Percentiles rank a stretch among this genome's conserved stretches.
Evolutionary conservation across 1,140 invertebrate species (phyloP).

Genomic region (Akabosia matsudoensis): DNA sequence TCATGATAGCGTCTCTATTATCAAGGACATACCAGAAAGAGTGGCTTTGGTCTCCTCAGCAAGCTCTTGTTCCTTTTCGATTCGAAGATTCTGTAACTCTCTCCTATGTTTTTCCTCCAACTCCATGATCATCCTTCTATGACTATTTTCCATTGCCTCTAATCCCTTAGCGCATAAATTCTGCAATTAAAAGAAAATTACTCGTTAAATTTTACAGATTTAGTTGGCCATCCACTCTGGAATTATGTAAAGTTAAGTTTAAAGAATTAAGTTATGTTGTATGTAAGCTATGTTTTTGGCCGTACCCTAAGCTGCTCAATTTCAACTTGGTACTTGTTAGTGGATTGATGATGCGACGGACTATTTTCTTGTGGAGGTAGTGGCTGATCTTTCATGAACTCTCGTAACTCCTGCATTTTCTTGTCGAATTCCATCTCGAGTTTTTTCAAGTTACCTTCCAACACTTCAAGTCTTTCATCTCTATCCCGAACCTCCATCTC

Average conservation of each 20-base stretch:
- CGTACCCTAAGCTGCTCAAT: slow-evolving; percentile 75
- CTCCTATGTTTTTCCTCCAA: slow-evolving; percentile 77
- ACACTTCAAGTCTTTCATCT: slow-evolving; percentile 40
- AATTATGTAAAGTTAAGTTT: not conserved
- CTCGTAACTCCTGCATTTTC: slow-evolving; percentile 40
- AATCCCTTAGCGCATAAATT: slow-evolving; percentile 81
- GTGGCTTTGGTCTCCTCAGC: slow-evolving; percentile 79
- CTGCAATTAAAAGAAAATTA: slow-evolving; percentile 49
- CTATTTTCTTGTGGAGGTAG: slow-evolving; percentile 17
- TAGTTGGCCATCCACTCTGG: slow-evolving; percentile 10
- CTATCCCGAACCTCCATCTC: slow-evolving; percentile 38
- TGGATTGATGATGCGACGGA: slow-evolving; percentile 35
- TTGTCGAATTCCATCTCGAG: slow-evolving; percentile 37
- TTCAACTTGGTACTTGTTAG: slow-evolving; percentile 69
- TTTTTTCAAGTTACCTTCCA: slow-evolving; percentile 39
- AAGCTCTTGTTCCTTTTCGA: slow-evolving; percentile 82
- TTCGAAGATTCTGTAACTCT: slow-evolving; percentile 62
- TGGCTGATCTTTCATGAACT: slow-evolving; percentile 33
- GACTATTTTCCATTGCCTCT: slow-evolving; percentile 80
- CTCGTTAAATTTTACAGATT: slow-evolving; percentile 4
- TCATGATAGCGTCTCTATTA: not conserved
- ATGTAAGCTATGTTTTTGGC: not conserved
- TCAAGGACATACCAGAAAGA: slow-evolving; percentile 50
- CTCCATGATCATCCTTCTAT: slow-evolving; percentile 76
- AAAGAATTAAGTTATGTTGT: not conserved